phyloP scores from a whole-genome alignment of 1,140 invertebrate genomes.

The Plutomurus gul region DNA sequence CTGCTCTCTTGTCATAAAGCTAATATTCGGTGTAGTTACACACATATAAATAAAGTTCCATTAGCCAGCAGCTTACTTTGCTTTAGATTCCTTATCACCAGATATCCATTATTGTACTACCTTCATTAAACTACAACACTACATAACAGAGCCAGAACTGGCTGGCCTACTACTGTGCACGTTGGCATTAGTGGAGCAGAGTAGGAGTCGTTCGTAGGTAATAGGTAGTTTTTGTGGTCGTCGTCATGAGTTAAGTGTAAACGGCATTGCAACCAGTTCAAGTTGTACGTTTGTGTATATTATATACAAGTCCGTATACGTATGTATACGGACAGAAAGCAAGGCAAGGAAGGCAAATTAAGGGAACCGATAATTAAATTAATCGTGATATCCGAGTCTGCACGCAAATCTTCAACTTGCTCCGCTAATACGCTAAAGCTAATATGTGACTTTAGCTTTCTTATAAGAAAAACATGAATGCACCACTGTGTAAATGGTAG shows the following conservation, averaged over 20 bases:
- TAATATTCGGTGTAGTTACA: conserved; percentile 31
- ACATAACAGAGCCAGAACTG: not conserved
- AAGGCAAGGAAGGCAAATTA: conserved; percentile 42
- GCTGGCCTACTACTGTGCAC: not conserved
- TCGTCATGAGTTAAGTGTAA: no score
- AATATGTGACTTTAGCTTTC: no score
- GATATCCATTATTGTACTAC: conserved; percentile 11
- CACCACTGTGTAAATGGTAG: no score
- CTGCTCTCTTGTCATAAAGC: conserved; percentile 12
- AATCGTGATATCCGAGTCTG: conserved; percentile 41
- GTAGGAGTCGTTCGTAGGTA: not conserved
- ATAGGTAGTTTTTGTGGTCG: no score
- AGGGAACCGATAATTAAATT: conserved; percentile 51
- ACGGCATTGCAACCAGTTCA: no score
- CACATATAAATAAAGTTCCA: conserved; percentile 35
- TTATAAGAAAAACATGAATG: no score
- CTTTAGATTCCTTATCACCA: conserved; percentile 12
- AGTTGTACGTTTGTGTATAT: no score
- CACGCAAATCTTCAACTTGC: conserved; percentile 36
- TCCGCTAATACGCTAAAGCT: conserved; percentile 17
- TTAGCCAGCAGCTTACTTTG: conserved; percentile 16
- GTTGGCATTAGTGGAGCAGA: not conserved
- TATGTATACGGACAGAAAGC: not conserved
- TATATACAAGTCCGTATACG: not conserved
- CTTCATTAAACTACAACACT: conserved; percentile 7